phyloP scores from a whole-genome alignment of 23 tunicate species.

The Halocynthia roretzi region DNA sequence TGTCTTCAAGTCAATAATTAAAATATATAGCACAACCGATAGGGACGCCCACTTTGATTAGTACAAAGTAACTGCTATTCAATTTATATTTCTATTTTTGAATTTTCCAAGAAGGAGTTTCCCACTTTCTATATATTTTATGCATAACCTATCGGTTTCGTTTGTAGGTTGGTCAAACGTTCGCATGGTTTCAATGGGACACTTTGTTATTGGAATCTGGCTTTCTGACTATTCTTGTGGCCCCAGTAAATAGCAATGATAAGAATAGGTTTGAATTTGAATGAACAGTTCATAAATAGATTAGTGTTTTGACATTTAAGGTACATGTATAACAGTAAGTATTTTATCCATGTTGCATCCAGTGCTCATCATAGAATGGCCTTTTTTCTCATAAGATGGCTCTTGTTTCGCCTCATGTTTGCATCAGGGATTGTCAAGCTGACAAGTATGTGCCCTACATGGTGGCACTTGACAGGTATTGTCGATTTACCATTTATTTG shows the following conservation, averaged over 20 bases:
- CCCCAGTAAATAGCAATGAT: slow-evolving; percentile 23
- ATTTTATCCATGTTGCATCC: slow-evolving; percentile 3
- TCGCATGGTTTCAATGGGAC: slow-evolving; percentile 99
- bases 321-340: not conserved
- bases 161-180: slow-evolving; percentile 88
- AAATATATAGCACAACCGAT: no score
- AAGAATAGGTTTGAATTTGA: slow-evolving; percentile 1
- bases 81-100: not conserved
- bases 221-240: slow-evolving; percentile 49
- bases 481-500: not conserved
- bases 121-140: not conserved
- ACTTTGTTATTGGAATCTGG: slow-evolving; percentile 92
- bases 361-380: slow-evolving; percentile 57
- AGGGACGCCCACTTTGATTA: no score
- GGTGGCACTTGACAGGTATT: slow-evolving; percentile 97
- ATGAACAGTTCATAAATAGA: not conserved
- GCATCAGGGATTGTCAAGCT: slow-evolving; percentile 94
- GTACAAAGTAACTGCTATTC: not conserved
- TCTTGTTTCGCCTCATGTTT: slow-evolving; percentile 91
- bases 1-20: no score
- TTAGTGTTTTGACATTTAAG: no score
- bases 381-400: slow-evolving; percentile 80
- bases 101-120: not conserved
- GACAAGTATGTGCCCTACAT: slow-evolving; percentile 92
- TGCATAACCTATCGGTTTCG: not conserved